These are phyloP conservation scores for Thunnus maccoyii DNA, from an alignment of 2,113 vertebrate genomes.

Conservation along the genomic window DNA sequence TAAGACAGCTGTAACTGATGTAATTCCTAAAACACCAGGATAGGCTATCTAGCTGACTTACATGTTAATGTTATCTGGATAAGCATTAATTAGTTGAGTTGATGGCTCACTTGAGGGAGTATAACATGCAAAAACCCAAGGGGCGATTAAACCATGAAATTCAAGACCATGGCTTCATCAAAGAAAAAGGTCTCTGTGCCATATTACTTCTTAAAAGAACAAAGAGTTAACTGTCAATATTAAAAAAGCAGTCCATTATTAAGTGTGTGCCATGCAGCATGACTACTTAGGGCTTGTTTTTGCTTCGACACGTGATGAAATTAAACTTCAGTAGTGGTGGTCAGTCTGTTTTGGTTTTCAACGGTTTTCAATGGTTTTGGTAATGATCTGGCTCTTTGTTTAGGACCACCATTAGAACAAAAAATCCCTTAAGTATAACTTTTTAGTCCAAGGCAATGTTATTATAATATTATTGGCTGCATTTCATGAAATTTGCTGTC, in stretches of 20 bases:
- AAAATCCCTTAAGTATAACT: no score
- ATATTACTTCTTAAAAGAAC: not conserved
- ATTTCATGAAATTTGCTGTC: not conserved
- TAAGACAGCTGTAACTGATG: not conserved
- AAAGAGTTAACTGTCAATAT: no score
- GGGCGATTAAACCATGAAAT: not conserved
- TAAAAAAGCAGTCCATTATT: no score
- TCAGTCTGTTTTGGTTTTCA: no score
- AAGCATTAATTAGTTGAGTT: slow-evolving; percentile 12
- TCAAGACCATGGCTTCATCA: not conserved
- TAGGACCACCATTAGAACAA: no score
- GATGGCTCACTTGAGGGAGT: not conserved
- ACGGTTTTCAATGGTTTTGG: no score
- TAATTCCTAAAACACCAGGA: not conserved
- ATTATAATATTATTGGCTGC: not conserved
- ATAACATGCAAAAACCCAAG: not conserved
- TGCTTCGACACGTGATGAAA: no score
- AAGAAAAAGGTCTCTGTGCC: not conserved
- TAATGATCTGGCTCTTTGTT: no score
- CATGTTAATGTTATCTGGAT: not conserved
- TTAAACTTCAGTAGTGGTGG: no score
- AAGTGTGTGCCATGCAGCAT: no score
- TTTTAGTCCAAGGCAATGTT: no score
- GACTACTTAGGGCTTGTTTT: no score
- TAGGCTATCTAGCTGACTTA: not conserved